phyloP scores from a whole-genome alignment of 1,140 invertebrate genomes.

The Drosophila elegans region DNA sequence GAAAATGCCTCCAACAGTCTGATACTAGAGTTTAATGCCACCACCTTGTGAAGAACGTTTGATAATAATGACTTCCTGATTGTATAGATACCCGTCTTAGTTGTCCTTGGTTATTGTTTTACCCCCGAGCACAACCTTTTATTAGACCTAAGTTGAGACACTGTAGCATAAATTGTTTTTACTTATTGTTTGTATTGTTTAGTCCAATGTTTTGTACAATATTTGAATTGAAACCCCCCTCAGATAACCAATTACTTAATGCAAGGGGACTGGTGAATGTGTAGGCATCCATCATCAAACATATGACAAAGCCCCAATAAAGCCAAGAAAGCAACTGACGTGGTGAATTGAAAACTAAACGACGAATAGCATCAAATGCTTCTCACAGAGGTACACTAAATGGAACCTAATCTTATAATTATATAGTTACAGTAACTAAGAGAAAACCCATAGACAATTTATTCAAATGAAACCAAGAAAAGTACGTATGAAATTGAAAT shows the following conservation, averaged over 20 bases:
- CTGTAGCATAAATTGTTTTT: conserved; percentile 70
- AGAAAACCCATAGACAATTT: conserved; percentile 69
- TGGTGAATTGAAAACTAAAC: conserved; percentile 71
- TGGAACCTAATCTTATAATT: conserved; percentile 64
- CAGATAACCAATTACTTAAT: conserved; percentile 27
- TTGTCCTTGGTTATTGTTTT: conserved; percentile 51
- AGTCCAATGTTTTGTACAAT: conserved; percentile 76
- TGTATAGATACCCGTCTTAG: conserved; percentile 59
- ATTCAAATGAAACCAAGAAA: conserved; percentile 49
- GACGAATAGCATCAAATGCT: conserved; percentile 81
- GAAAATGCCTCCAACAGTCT: conserved; percentile 64
- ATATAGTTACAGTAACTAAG: conserved; percentile 71
- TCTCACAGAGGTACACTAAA: conserved; percentile 60
- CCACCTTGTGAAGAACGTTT: conserved; percentile 65
- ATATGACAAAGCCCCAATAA: conserved; percentile 35
- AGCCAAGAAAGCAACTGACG: conserved; percentile 72
- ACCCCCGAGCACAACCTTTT: conserved; percentile 26
- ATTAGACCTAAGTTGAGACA: conserved; percentile 63
- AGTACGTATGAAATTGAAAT: conserved; percentile 19
- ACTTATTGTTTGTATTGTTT: conserved; percentile 65
- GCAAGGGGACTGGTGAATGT: conserved; percentile 5
- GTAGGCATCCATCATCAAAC: conserved; percentile 6
- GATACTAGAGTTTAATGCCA: conserved; percentile 80
- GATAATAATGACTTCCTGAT: conserved; percentile 43
- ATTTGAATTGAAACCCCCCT: conserved; percentile 14